These are phyloP conservation scores for Blennius ocellaris DNA, from an alignment of 2,113 vertebrate genomes.

Conservation along the genomic window DNA sequence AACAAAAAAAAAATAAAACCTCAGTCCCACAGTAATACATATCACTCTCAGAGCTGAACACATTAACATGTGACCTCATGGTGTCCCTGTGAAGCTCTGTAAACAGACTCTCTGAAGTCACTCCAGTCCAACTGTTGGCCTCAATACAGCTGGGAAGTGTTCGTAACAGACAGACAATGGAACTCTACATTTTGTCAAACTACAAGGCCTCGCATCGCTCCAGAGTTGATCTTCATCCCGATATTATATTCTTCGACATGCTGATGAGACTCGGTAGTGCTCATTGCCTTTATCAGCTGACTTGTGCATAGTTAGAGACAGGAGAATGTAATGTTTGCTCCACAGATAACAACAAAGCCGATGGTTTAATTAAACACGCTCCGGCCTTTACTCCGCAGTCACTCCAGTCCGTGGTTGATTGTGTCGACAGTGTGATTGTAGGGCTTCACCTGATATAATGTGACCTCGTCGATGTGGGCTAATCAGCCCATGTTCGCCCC, in stretches of 20 bases:
- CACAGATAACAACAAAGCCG: not conserved
- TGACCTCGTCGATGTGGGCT: conserved; percentile 14
- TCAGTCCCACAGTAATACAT: not conserved
- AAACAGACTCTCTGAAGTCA: not conserved
- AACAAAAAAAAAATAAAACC: no score
- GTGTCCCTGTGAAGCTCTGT: not conserved
- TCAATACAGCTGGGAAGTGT: conserved; percentile 1
- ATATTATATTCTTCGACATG: not conserved
- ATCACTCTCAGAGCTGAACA: not conserved
- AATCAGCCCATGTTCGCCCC: conserved; percentile 13
- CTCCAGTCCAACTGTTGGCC: not conserved
- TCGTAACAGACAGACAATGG: conserved; percentile 1
- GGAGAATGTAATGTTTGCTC: conserved; percentile 9
- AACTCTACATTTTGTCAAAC: conserved; percentile 5
- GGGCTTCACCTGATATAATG: conserved; percentile 15
- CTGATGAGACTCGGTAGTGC: not conserved
- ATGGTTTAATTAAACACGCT: conserved; percentile 7
- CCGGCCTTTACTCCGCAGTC: not conserved
- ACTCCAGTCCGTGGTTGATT: conserved; percentile 2
- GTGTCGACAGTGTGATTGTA: conserved; percentile 12
- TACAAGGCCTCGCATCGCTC: conserved; percentile 11
- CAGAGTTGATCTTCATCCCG: not conserved
- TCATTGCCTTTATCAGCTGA: conserved; percentile 16
- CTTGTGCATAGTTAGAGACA: not conserved
- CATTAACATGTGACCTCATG: not conserved